These are phyloP conservation scores for Fissipunctia ypsillon DNA, from an alignment of 2,888 invertebrate species.

Conservation along the genomic window DNA sequence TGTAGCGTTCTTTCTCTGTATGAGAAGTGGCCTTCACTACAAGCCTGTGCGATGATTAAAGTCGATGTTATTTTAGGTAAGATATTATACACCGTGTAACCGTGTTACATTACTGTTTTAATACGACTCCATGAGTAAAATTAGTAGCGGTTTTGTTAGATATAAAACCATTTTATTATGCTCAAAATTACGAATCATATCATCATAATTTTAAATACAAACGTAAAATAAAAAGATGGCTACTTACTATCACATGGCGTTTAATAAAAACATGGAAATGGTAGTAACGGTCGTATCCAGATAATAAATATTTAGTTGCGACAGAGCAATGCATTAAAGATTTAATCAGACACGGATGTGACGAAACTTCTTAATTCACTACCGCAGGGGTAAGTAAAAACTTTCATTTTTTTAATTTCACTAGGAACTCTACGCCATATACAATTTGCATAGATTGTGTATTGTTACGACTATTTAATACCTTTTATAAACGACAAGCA, in stretches of 20 bases:
- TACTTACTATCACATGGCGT: constrained; percentile 37
- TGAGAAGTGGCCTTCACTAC: constrained; percentile 1
- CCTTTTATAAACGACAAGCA: constrained; percentile 66
- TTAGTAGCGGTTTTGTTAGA: constrained; percentile 33
- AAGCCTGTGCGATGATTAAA: constrained; percentile 14
- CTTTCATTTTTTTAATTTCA: constrained; percentile 69
- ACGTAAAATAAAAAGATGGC: constrained; percentile 33
- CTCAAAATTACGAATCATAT: constrained; percentile 39
- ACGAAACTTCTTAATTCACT: constrained; percentile 65
- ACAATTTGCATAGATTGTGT: constrained; percentile 70
- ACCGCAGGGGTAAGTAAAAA: constrained; percentile 61
- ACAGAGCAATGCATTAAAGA: constrained; percentile 60
- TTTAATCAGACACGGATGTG: constrained; percentile 66
- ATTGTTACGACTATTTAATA: constrained; percentile 70
- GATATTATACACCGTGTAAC: constrained; percentile 18
- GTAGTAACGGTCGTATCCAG: constrained; percentile 45
- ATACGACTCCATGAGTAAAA: constrained; percentile 18
- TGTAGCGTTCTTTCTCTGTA: background rate
- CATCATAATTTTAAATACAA: constrained; percentile 27
- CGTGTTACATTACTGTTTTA: constrained; percentile 33
- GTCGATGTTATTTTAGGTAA: constrained; percentile 15
- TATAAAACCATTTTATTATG: constrained; percentile 34
- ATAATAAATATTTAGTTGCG: constrained; percentile 56
- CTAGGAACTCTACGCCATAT: constrained; percentile 60
- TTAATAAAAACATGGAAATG: constrained; percentile 50